Percentiles rank a stretch among this genome's conserved stretches.
phyloP scores from a whole-genome alignment of 2,797 vertebrate genomes.

The Tamandua tetradactyla region DNA sequence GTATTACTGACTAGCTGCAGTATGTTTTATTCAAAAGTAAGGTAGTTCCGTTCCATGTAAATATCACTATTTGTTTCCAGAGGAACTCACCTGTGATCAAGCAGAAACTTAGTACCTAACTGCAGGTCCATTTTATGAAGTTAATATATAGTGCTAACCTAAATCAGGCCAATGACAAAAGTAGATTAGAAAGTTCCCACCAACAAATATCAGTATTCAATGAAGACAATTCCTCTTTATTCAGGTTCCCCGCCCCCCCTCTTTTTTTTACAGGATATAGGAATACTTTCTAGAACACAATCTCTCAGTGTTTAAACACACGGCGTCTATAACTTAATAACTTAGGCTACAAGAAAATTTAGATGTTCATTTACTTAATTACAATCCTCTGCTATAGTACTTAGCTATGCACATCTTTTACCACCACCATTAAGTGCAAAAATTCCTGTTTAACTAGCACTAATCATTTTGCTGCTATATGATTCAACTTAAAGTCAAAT shows the following conservation, averaged over 20 bases:
- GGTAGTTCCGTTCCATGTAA: neutral
- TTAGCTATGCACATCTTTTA: neutral
- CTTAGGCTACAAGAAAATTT: conserved; percentile 5
- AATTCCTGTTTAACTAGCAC: neutral
- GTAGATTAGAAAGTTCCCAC: neutral
- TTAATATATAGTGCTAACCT: neutral
- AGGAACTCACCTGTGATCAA: neutral
- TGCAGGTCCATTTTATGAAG: neutral
- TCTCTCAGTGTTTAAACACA: neutral
- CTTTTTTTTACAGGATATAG: neutral
- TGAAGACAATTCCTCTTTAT: neutral
- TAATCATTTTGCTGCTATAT: neutral
- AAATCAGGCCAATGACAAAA: conserved; percentile 50
- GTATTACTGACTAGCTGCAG: neutral
- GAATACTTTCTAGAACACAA: conserved; percentile 12
- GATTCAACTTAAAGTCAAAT: conserved; percentile 44
- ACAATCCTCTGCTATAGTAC: neutral
- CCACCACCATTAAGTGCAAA: neutral
- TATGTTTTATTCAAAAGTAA: neutral
- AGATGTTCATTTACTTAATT: neutral
- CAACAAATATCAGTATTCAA: neutral
- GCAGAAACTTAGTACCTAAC: conserved; percentile 10
- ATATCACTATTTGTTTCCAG: conserved; percentile 34
- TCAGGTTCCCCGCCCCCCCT: neutral
- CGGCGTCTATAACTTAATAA: neutral